A percentile compares a stretch with the other conserved stretches of the same genome.
phyloP scores from a whole-genome alignment of 2,113 vertebrate genomes.

The Anseranas semipalmata region DNA sequence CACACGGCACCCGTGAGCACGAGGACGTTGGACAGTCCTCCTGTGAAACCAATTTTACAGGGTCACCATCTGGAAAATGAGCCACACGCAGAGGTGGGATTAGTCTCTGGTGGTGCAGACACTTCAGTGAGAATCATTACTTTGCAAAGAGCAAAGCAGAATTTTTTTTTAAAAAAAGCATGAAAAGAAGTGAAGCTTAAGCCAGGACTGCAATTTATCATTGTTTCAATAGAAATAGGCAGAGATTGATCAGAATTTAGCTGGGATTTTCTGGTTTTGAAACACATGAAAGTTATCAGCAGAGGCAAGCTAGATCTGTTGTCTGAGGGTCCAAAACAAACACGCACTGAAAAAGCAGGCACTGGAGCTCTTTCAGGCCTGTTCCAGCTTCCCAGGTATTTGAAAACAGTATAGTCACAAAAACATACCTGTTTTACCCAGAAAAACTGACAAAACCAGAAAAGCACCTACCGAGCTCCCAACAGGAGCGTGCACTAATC shows the following conservation, averaged over 20 bases:
- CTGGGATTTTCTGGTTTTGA: not conserved
- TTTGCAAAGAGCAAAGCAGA: not conserved
- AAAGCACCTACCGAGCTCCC: not conserved
- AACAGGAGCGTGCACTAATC: not conserved
- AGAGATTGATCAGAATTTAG: not conserved
- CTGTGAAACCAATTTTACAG: conserved; percentile 27
- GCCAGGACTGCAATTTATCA: not conserved
- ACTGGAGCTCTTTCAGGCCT: not conserved
- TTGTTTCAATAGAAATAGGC: not conserved
- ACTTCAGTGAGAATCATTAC: not conserved
- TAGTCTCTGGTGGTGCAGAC: not conserved
- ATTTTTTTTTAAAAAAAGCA: not conserved
- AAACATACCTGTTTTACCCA: not conserved
- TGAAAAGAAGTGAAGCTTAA: not conserved
- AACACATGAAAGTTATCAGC: not conserved
- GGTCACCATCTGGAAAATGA: not conserved
- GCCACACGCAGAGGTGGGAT: not conserved
- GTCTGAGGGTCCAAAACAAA: not conserved
- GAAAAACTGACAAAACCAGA: not conserved
- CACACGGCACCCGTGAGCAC: not conserved
- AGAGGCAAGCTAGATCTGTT: not conserved
- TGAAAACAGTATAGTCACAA: not conserved
- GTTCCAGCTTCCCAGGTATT: not conserved
- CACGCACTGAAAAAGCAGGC: not conserved
- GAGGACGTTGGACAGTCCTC: not conserved